phyloP scores from a whole-genome alignment of 2,797 vertebrate species.

The Acanthis flammea region DNA sequence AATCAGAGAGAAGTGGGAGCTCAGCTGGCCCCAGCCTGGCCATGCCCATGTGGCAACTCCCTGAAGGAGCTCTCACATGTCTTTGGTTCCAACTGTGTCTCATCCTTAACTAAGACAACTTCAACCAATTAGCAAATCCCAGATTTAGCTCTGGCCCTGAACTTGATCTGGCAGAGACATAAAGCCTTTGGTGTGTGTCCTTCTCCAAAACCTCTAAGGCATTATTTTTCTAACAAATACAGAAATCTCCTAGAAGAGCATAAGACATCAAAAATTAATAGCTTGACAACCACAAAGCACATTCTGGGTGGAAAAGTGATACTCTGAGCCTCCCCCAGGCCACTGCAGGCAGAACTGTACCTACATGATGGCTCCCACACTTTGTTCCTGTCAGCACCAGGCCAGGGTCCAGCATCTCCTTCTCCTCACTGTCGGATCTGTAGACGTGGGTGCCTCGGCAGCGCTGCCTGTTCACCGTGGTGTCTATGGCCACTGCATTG shows the following conservation, averaged over 20 bases:
- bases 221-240: neutral
- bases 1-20: neutral
- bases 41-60: neutral
- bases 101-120: neutral
- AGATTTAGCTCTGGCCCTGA: neutral
- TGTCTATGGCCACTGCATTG: constrained; percentile 91
- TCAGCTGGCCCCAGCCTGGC: neutral
- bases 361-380: constrained; percentile 88
- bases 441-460: constrained; percentile 94
- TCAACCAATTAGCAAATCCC: neutral
- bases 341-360: constrained; percentile 21
- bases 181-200: neutral
- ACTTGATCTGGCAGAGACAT: neutral
- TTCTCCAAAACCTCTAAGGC: neutral
- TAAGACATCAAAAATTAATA: neutral
- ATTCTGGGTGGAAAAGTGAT: neutral
- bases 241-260: neutral
- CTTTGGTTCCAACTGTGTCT: neutral
- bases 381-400: constrained; percentile 96
- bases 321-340: neutral
- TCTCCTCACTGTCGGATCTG: constrained; percentile 76
- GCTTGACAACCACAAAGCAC: neutral
- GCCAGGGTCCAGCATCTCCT: constrained; percentile 93
- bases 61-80: neutral
- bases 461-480: constrained; percentile 75